Evolutionary conservation across 2,797 vertebrate genomes (phyloP), one percentile per base, ranked within the genome.

Genomic region (Clarias pachynema): DNA sequence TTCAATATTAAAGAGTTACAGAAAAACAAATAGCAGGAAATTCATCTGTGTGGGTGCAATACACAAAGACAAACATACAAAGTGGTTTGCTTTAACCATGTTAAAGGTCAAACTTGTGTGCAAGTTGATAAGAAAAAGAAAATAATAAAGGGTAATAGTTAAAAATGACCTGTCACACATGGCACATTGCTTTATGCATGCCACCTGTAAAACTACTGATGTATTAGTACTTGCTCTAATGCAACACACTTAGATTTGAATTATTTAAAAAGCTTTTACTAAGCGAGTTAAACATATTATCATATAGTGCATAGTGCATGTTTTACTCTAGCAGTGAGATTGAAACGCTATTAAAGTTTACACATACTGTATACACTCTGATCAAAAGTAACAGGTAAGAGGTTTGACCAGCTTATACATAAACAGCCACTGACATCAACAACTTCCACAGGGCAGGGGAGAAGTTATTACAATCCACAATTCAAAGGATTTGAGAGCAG

Each of bases 1-100:
- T 93, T 95, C 90, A 91, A 91, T 94, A 94, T 94, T 94, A 93
- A 93, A 90, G 92, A 92, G 72, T 26, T 90, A 79, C 40, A 34
- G 91, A 91, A 90, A 90, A 86, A 77, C 83, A 81, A 86, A 84
- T 60, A 88, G 81, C 86, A 79, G 5, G 90, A 72, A 80, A 65
- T 80, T 80, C n/a, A 78, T 31, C 31, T 60, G 75, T 37, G 20
- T 78, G 57, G 12, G 12, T 78, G 18, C 22, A 62, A 7, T 37
- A 9, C 75, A 78, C 22, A 26, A 56, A 29, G 49, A 53, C 15
- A 49, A n/a, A 73, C 44, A 49, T 24, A 73, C 22, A 44, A n/a
- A n/a, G 15, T 74, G 15, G n/a, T 49, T 53, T 53, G 24, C 15
- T 73, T 74, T 53, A 74, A 56, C 29, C 15, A n/a, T 15, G 29